A percentile compares a stretch with the other conserved stretches of the same genome.
Conservation (phyloP, 2,113 vertebrate species). For the Mus musculus region DNA sequence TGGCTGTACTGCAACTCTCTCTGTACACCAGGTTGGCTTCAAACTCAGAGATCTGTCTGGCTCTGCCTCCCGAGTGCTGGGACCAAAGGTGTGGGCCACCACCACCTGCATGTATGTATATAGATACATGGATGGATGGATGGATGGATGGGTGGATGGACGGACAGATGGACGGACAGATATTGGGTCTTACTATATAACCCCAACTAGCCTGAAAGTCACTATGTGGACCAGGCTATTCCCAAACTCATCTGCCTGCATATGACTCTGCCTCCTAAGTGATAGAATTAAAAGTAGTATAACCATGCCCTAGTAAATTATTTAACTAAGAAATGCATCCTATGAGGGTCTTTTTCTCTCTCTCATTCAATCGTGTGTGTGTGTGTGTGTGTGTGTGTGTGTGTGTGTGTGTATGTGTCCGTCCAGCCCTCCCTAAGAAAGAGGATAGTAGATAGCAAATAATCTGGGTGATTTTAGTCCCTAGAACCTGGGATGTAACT, state of each 20-base stretch:
- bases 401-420: too few species aligned
- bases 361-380: too few species aligned
- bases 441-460: background rate
- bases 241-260: background rate
- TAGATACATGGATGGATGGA: too few species aligned
- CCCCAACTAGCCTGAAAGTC: background rate
- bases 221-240: background rate
- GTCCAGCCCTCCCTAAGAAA: background rate
- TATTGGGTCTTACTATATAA: background rate
- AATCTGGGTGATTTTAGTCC: background rate
- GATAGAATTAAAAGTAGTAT: background rate
- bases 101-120: too few species aligned
- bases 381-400: too few species aligned
- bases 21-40: too few species aligned
- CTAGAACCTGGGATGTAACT: background rate
- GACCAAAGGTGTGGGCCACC: too few species aligned
- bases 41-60: too few species aligned
- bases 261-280: background rate
- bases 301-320: background rate
- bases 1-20: too few species aligned
- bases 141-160: too few species aligned
- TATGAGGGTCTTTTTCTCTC: background rate
- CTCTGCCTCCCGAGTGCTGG: too few species aligned
- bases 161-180: background rate
- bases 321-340: background rate